Evolutionary conservation across 2,797 vertebrate species (phyloP).

Genomic region (Lithobates pipiens): DNA sequence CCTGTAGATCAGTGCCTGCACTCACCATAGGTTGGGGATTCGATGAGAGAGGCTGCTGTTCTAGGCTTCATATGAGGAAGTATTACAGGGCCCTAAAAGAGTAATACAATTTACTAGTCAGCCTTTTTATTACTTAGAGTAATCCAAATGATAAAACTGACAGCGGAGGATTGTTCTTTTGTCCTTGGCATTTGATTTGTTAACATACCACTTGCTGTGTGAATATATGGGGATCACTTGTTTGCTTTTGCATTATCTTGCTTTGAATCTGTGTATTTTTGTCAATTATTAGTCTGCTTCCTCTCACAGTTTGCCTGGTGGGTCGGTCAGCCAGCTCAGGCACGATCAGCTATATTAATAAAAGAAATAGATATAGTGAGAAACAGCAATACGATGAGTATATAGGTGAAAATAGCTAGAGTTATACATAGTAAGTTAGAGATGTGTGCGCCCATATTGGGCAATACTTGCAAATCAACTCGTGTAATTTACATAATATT

Average conservation of each 20-base stretch:
- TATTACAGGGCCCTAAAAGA: slow-evolving; percentile 39
- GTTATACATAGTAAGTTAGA: no score
- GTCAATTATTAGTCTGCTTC: slow-evolving; percentile 39
- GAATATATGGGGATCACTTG: background rate
- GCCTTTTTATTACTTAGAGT: background rate
- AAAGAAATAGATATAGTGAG: background rate
- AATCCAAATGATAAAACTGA: no score
- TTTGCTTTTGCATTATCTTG: slow-evolving; percentile 39
- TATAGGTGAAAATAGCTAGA: no score
- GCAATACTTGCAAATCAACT: no score
- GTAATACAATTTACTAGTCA: background rate
- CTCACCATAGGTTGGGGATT: slow-evolving; percentile 46
- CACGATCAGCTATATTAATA: slow-evolving; percentile 25
- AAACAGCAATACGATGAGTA: background rate
- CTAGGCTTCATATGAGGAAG: slow-evolving; percentile 6
- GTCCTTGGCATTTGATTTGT: background rate
- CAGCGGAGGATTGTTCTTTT: background rate
- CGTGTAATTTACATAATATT: no score
- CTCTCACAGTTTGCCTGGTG: background rate
- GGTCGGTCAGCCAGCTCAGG: background rate
- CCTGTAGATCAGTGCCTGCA: background rate
- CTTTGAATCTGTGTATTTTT: slow-evolving; percentile 42
- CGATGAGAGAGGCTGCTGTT: slow-evolving; percentile 6
- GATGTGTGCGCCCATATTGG: no score
- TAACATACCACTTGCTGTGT: slow-evolving; percentile 47